Conservation (phyloP, 1,140 invertebrate species). For the Pogonomyrmex barbatus region DNA sequence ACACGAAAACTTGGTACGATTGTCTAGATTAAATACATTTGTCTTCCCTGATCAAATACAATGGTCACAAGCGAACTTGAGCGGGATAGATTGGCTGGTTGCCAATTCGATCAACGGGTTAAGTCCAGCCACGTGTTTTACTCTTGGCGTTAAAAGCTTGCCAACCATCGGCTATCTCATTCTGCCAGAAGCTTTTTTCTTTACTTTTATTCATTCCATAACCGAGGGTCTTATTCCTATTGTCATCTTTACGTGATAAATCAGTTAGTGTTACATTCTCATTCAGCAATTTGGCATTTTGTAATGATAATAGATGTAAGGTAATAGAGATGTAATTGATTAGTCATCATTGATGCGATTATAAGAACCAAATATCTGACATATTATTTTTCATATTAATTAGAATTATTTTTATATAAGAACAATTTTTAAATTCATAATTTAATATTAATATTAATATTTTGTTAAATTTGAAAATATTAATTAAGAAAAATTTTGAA, state of each 20-base stretch:
- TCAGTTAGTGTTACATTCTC: not conserved
- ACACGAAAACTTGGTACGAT: constrained; percentile 12
- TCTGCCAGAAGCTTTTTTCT: not conserved
- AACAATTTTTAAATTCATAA: not conserved
- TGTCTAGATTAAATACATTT: constrained; percentile 27
- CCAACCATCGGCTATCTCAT: constrained; percentile 16
- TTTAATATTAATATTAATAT: too few species aligned
- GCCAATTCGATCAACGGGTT: constrained; percentile 63
- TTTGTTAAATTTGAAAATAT: not conserved
- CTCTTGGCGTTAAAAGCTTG: not conserved
- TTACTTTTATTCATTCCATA: not conserved
- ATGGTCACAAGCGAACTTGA: constrained; percentile 29
- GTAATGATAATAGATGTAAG: not conserved
- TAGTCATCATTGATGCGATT: not conserved
- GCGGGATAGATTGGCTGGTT: constrained; percentile 49
- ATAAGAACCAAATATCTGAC: not conserved
- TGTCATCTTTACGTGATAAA: constrained; percentile 2
- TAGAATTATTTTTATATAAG: not conserved
- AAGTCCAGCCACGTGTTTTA: constrained; percentile 58
- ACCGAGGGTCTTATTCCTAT: not conserved
- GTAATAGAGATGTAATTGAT: not conserved
- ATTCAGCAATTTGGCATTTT: constrained; percentile 6
- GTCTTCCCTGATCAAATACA: constrained; percentile 54
- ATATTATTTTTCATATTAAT: not conserved
- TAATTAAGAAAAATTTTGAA: not conserved